These are phyloP conservation scores for Drosophila mayri DNA, from an alignment of 1,140 invertebrate species.

Conservation along the genomic window DNA sequence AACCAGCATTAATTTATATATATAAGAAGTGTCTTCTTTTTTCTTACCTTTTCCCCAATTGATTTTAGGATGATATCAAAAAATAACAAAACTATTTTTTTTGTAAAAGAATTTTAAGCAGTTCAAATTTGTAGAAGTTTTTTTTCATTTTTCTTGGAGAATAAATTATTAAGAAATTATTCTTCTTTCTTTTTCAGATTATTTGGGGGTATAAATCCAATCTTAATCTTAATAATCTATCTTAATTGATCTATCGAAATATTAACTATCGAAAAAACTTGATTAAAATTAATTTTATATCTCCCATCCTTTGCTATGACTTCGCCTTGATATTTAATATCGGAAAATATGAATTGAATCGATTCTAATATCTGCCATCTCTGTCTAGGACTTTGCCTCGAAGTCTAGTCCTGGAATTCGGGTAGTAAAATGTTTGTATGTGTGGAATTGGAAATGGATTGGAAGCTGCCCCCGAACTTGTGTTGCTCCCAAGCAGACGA, in stretches of 20 bases:
- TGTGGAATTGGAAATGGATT: conserved; percentile 11
- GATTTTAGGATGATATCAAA: neutral
- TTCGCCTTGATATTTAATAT: neutral
- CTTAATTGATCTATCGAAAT: too few relatives aligned
- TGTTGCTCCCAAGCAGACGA: neutral
- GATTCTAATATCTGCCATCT: neutral
- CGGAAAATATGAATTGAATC: neutral
- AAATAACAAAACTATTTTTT: neutral
- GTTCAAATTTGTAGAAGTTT: too few relatives aligned
- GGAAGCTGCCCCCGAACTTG: neutral
- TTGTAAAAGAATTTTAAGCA: too few relatives aligned
- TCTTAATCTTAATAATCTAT: too few relatives aligned
- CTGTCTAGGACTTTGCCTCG: neutral
- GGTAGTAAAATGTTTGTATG: neutral
- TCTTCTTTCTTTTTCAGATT: too few relatives aligned
- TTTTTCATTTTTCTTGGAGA: too few relatives aligned
- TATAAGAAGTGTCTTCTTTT: neutral
- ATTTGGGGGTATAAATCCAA: neutral
- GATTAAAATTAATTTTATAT: too few relatives aligned
- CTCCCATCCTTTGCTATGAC: too few relatives aligned
- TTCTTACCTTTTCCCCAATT: neutral
- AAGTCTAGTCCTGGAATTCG: neutral
- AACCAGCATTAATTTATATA: conserved; percentile 19
- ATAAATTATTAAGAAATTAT: too few relatives aligned
- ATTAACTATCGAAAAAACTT: too few relatives aligned